phyloP scores from a whole-genome alignment of 2,113 vertebrate species.

The Numenius arquata region DNA sequence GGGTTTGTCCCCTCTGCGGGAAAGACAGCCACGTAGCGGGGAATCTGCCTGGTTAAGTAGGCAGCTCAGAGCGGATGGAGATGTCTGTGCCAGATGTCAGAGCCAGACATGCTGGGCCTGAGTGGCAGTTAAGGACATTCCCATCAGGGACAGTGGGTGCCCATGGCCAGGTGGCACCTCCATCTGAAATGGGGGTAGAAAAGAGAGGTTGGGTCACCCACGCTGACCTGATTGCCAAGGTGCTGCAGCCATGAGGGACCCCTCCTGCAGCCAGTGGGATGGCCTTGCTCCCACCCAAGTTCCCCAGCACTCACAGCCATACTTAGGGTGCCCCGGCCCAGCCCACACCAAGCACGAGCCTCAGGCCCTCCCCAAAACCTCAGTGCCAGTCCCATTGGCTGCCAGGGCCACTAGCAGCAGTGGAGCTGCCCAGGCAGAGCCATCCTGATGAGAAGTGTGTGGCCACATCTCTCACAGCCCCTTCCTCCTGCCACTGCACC shows the following conservation, averaged over 20 bases:
- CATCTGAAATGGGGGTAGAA: not conserved
- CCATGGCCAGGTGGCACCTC: not conserved
- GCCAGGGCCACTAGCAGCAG: not conserved
- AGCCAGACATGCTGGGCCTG: not conserved
- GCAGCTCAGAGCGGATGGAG: not conserved
- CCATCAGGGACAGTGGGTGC: not conserved
- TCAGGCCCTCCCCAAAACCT: not conserved
- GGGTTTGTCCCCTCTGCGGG: not conserved
- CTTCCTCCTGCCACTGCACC: not conserved
- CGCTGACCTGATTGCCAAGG: too few species aligned
- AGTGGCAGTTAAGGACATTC: not conserved
- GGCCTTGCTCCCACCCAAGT: not conserved
- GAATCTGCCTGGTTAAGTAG: not conserved
- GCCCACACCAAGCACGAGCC: not conserved
- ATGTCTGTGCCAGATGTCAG: not conserved
- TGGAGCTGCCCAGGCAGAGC: not conserved
- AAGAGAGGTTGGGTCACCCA: not conserved
- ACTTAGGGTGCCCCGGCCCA: not conserved
- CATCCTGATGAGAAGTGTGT: not conserved
- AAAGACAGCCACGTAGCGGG: rapidly evolving
- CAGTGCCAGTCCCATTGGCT: not conserved
- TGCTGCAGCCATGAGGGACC: not conserved
- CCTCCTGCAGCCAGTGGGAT: not conserved
- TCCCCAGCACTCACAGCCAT: not conserved
- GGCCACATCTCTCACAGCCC: not conserved